Conservation (phyloP, 53 echinoderm and acorn worm species). For the Astropecten irregularis region DNA sequence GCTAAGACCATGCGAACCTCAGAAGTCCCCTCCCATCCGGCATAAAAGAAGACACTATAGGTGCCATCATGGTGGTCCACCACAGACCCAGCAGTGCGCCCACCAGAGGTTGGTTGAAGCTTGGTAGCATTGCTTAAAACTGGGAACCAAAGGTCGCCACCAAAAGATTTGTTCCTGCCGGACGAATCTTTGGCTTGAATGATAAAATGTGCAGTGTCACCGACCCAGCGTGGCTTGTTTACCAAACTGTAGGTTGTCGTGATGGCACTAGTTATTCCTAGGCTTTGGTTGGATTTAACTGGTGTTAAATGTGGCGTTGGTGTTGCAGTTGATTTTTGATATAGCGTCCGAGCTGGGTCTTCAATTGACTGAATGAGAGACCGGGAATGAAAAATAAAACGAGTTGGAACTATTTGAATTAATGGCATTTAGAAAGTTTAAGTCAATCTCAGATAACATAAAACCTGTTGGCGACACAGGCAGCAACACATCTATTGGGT, state of each 20-base stretch:
- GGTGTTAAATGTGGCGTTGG: too few species aligned
- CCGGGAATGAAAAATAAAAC: too few species aligned
- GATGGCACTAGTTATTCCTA: slow-evolving; percentile 16
- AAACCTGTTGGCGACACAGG: too few species aligned
- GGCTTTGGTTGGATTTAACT: not conserved
- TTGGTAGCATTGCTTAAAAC: not conserved
- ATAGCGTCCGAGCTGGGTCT: too few species aligned
- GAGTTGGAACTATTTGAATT: too few species aligned
- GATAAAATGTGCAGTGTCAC: slow-evolving; percentile 42
- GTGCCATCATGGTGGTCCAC: slow-evolving; percentile 71
- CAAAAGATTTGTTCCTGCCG: slow-evolving; percentile 21
- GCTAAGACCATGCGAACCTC: slow-evolving; percentile 50
- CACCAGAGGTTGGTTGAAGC: slow-evolving; percentile 32
- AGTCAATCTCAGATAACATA: too few species aligned
- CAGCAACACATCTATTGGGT: too few species aligned
- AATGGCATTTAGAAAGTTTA: too few species aligned
- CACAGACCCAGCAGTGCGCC: slow-evolving; percentile 54
- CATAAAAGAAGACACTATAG: slow-evolving; percentile 69
- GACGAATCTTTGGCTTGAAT: slow-evolving; percentile 26
- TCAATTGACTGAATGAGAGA: too few species aligned
- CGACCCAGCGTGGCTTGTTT: not conserved
- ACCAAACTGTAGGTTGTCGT: slow-evolving; percentile 14
- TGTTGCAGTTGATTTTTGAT: too few species aligned
- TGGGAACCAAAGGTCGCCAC: slow-evolving; percentile 62
- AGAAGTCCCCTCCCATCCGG: slow-evolving; percentile 66